Evolutionary conservation across 2,888 invertebrate genomes (phyloP), one percentile per base, ranked within the genome.

Genomic region (Noctua janthe): DNA sequence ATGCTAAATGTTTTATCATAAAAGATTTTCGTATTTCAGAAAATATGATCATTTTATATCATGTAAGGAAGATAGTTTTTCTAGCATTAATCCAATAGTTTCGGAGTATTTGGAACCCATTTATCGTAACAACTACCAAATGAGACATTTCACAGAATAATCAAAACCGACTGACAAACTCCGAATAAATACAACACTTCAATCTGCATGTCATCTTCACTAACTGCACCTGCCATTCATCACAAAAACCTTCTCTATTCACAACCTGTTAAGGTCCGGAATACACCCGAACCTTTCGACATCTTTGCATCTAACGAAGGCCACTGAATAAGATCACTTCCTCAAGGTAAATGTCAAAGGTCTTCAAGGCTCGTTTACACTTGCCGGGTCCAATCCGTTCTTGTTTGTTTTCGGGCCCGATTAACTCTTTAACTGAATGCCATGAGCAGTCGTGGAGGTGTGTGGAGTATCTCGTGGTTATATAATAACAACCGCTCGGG

Each of bases 251-350:
- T 39, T 8, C n/a, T 29, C 47, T 11, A 62, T 29, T 54, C 49
- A 84, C 47, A 62, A n/a, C n/a, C 35, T 8, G 5, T 8, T 11
- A 70, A 83, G 73, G 10, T 83, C 83, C 83, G 86, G 81, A 71
- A 62, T 76, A 56, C 15, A 66, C 66, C 56, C 78, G 87, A 87
- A 84, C 78, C 75, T 77, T 7, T 5, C 2, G 62, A 51, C 62
- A 71, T 66, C 73, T 82, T 76, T 15, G 8, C 62, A 54, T 73
- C 23, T 1, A 47, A 0, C 7, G 75, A 78, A 85, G 83, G 83
- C 6, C 78, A 75, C 71, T 43, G 51, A 76, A 82, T 23, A 72
- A 86, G 75, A 76, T 72, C 86, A 86, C 79, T 85, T 85, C 84
- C 87, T 85, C 64, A 71, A 13, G 29, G n/a, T 51, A 69, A 78